Percentiles rank a stretch among this genome's conserved stretches.
Evolutionary conservation across 1,140 invertebrate genomes (phyloP).

Genomic region (Philopotamus ludificatus): DNA sequence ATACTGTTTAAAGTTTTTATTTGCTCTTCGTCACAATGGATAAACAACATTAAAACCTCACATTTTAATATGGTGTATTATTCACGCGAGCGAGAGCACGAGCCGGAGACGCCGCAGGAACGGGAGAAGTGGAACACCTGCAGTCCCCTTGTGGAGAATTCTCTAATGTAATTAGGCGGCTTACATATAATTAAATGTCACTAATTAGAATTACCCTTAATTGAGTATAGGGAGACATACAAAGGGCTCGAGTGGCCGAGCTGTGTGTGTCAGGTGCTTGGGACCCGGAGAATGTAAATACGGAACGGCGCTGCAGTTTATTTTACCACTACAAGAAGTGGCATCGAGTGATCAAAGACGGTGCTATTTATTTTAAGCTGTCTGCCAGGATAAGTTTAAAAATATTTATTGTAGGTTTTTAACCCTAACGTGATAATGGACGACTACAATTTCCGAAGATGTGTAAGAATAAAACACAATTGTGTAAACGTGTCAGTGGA

Average conservation of each 20-base stretch:
- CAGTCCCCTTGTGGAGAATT: constrained; percentile 11
- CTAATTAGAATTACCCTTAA: constrained; percentile 41
- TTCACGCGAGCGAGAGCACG: too few relatives aligned
- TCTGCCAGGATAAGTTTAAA: background rate
- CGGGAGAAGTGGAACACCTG: constrained; percentile 18
- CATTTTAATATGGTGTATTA: too few relatives aligned
- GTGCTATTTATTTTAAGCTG: constrained; percentile 12
- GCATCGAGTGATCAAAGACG: constrained; percentile 8
- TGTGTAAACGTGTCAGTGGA: too few relatives aligned
- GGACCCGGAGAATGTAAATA: constrained; percentile 3
- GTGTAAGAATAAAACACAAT: too few relatives aligned
- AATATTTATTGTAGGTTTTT: too few relatives aligned
- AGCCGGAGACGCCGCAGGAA: too few relatives aligned
- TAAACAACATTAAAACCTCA: background rate
- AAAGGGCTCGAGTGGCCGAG: constrained; percentile 11
- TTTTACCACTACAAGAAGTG: constrained; percentile 17
- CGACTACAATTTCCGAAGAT: too few relatives aligned
- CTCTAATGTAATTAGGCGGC: constrained; percentile 41
- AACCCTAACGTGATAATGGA: too few relatives aligned
- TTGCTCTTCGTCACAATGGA: constrained; percentile 2
- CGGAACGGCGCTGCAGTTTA: constrained; percentile 15
- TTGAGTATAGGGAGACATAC: constrained; percentile 29
- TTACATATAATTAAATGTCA: constrained; percentile 43
- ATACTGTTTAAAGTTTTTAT: constrained; percentile 22
- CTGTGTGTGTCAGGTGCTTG: background rate